Evolutionary conservation across 1,140 invertebrate genomes (phyloP).

Genomic region (Laupala kohalensis): DNA sequence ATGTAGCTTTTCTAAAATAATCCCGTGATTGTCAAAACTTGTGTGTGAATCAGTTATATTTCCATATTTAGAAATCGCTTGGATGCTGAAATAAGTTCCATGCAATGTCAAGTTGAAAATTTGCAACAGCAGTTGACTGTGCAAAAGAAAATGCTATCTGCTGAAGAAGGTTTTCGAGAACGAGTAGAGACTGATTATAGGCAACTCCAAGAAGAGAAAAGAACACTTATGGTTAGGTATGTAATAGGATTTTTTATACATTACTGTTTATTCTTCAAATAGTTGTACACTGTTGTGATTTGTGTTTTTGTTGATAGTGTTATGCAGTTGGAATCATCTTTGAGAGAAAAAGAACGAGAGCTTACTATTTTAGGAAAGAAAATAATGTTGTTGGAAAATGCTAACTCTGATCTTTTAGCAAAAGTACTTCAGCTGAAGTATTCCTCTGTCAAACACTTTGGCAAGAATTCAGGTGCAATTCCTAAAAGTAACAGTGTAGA

Average conservation of each 20-base stretch:
- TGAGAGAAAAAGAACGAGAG: constrained; percentile 23
- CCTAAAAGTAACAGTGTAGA: constrained; percentile 15
- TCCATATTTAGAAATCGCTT: constrained; percentile 19
- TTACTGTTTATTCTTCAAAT: neutral
- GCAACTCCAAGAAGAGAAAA: constrained; percentile 24
- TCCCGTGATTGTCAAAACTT: too few relatives aligned
- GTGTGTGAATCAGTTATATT: too few relatives aligned
- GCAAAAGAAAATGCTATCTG: constrained; percentile 22
- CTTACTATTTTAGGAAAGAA: constrained; percentile 23
- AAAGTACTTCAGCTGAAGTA: constrained; percentile 24
- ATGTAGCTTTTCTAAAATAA: too few relatives aligned
- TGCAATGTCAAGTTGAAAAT: constrained; percentile 24
- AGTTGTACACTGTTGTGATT: neutral
- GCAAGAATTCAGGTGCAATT: constrained; percentile 7
- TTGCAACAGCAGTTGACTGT: constrained; percentile 24
- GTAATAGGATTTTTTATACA: neutral
- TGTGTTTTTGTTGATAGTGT: constrained; percentile 17
- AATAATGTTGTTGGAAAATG: constrained; percentile 22
- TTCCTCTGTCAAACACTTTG: neutral
- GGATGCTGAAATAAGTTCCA: constrained; percentile 20
- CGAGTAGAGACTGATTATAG: constrained; percentile 25
- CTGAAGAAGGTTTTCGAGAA: constrained; percentile 26
- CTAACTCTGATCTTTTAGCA: constrained; percentile 24
- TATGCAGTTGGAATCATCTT: constrained; percentile 21
- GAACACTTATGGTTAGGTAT: constrained; percentile 23